Conservation (phyloP, 2,797 vertebrate species). For the Sebastes alutus region DNA sequence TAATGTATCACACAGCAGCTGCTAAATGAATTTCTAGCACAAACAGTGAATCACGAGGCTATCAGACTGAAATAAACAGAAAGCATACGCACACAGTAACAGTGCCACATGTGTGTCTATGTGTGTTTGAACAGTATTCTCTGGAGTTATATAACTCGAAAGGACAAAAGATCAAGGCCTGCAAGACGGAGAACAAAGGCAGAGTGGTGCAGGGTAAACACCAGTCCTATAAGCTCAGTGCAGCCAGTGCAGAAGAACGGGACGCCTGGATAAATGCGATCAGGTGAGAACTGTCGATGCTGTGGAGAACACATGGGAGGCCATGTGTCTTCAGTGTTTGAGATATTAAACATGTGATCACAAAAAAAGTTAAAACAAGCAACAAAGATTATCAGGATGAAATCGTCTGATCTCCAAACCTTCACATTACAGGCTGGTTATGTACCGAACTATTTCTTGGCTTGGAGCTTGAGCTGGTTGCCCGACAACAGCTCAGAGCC, state of each 20-base stretch:
- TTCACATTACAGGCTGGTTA: neutral
- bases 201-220: constrained; percentile 95
- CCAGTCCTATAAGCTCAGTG: constrained; percentile 91
- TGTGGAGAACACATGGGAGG: neutral
- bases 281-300: constrained; percentile 78
- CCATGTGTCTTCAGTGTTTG: neutral
- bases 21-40: neutral
- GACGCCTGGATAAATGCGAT: constrained; percentile 92
- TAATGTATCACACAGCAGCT: constrained; percentile 27
- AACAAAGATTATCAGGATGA: neutral
- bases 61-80: constrained; percentile 8
- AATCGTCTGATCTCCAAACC: neutral
- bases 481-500: neutral
- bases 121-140: constrained; percentile 84
- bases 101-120: constrained; percentile 2
- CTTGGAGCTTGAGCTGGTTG: neutral
- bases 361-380: neutral
- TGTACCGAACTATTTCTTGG: neutral
- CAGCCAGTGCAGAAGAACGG: constrained; percentile 86
- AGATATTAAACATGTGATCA: neutral
- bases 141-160: constrained; percentile 89
- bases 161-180: constrained; percentile 96
- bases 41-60: constrained; percentile 22
- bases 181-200: constrained; percentile 92
- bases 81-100: constrained; percentile 2